Base-by-base conservation (phyloP, 2,113 vertebrate genomes). In the Sylvietta virens region DNA sequence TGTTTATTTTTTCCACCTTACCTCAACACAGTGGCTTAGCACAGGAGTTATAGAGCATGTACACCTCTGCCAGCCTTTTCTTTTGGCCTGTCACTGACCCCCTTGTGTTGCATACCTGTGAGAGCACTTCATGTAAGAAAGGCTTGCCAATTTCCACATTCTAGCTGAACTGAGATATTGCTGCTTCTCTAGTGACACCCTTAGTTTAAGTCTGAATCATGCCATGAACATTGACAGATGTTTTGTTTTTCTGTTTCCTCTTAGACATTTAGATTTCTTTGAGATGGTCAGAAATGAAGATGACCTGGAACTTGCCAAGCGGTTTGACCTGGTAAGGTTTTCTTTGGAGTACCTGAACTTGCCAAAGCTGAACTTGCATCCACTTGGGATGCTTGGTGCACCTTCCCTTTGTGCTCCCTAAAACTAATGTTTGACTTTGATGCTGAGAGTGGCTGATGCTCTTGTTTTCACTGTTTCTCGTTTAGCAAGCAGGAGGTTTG, bases 221-320 rank as follows among this genome's bases (percentile, higher is more conserved):
- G 5, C 15, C 47, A 15, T 45, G 39, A 94, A 42, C 37, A 35
- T 7, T 26, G 39, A 17, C 31, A 71, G 50, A 48, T 44, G 7
- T 7, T 82, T 81, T 53, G 10, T 23, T 85, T 65, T 79, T 91
- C 65, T 87, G 8, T 85, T 64, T 78, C 88, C 67, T 27, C 89
- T 71, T 89, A 99, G 99, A 94, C 99, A 99, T 96, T 98, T 99
- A 98, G 99, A 99, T 95, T 99, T 99, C 97, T 99, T 99, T 82
- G 99, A 99, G 97, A 99, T 99, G 99, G 99, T 99, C 88, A 98
- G 99, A 92, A 99, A 99, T 62, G 99, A 99, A 96, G 99, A 99
- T 65, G 99, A 99, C 95, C 97, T 98, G 50, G 98, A 99, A 86
- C 97, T 99, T 90, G 99, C 99, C 90, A 99, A 99, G 91, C 95